Evolutionary conservation across 1,140 invertebrate genomes (phyloP).

Genomic region (Aplysia californica): DNA sequence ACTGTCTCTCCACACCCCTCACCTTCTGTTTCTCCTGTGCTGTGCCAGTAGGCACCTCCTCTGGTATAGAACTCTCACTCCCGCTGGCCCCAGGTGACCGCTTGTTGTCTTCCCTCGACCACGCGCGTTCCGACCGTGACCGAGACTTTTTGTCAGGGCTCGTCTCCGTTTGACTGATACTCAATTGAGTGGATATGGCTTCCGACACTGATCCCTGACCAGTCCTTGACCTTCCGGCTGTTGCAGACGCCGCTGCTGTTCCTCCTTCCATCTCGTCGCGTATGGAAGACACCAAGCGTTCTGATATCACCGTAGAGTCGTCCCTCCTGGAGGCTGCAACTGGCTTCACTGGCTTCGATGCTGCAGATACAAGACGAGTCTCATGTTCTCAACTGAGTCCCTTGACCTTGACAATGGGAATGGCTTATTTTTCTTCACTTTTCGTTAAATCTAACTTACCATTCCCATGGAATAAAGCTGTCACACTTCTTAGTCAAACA

Average conservation of each 20-base stretch:
- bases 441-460: too few species aligned
- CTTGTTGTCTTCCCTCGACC: slow-evolving; percentile 32
- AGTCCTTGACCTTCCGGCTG: not conserved
- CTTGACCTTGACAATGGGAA: too few species aligned
- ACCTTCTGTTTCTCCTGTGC: slow-evolving; percentile 33
- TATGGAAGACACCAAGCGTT: not conserved
- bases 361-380: not conserved
- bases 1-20: too few species aligned
- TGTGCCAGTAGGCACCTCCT: slow-evolving; percentile 47
- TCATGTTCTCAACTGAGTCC: too few species aligned
- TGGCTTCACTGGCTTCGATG: too few species aligned
- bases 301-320: slow-evolving; percentile 2
- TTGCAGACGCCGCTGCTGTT: not conserved
- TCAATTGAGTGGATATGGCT: slow-evolving; percentile 29
- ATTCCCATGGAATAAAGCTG: too few species aligned
- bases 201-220: slow-evolving; percentile 21
- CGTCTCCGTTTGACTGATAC: slow-evolving; percentile 1
- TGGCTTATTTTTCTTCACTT: too few species aligned
- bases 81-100: slow-evolving; percentile 44
- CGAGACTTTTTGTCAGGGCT: not conserved
- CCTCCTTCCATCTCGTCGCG: slow-evolving; percentile 2
- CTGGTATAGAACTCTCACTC: slow-evolving; percentile 56
- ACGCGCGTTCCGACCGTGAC: too few species aligned
- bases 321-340: not conserved
- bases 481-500: too few species aligned